Base-by-base conservation (phyloP, 2,888 invertebrate genomes). In the Piscicola geometra region DNA sequence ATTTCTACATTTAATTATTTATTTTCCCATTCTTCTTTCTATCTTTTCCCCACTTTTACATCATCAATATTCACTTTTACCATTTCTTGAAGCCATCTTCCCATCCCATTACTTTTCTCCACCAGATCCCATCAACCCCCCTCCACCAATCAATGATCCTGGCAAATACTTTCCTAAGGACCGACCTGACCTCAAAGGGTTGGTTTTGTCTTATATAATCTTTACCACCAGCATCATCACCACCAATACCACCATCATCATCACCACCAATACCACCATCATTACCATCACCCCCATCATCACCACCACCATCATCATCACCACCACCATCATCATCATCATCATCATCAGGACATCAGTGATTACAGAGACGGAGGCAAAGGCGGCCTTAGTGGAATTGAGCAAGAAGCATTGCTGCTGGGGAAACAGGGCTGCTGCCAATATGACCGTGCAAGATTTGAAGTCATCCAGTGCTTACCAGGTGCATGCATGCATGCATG, bases 401-500 rank as follows among this genome's bases (percentile, higher is more conserved):
- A 47, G 69, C 25, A 60, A 50, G 66, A 41, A 67, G 25, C 70
- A 75, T 67, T 77, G 77, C 50, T 77, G 77, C 72, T 77, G 70
- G 60, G 71, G 77, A 28, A 50, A 36, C 5, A 21, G 35, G 30
- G 66, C 77, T 18, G 77, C 77, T n/a, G n/a, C 71, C 33, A 41
- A 77, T 32, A 75, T 75, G 71, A 35, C 15, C 9, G 50, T 77
- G 18, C 15, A 36, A n/a, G 64, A 50, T 47, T 66, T 77, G 56
- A 30, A 71, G 5, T 21, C 75, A 0, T 67, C 56, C 32, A 75
- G 56, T 71, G 77, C 77, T 25, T 75, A 75, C 47, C 77, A 75
- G 28, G 77, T 77, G 5, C n/a, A n/a, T n/a, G n/a, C n/a, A n/a
- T n/a, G n/a, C n/a, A n/a, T n/a, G n/a, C n/a, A n/a, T n/a, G n/a